phyloP scores from a whole-genome alignment of 1,140 invertebrate species.

The Dendroctonus ponderosae region DNA sequence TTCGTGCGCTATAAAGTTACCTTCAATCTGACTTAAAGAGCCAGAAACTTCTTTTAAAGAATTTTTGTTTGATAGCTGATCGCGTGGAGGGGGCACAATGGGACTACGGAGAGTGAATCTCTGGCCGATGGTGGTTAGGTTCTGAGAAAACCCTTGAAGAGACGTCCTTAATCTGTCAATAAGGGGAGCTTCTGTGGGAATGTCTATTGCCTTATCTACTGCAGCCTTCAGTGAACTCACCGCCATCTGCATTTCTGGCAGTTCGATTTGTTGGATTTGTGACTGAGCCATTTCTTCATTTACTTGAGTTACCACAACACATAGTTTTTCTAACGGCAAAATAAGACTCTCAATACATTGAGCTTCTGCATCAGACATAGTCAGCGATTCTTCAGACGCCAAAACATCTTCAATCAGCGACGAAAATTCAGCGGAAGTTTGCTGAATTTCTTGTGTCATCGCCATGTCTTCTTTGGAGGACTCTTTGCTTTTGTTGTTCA shows the following conservation, averaged over 20 bases:
- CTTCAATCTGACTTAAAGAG: no score
- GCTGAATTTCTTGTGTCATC: conserved; percentile 5
- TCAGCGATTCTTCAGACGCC: background rate
- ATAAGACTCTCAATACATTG: conserved; percentile 19
- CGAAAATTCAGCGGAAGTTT: background rate
- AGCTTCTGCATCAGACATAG: conserved; percentile 10
- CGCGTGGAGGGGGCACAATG: no score
- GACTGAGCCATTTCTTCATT: conserved; percentile 16
- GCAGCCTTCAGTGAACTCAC: conserved; percentile 20
- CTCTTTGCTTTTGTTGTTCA: conserved; percentile 8
- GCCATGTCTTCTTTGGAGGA: background rate
- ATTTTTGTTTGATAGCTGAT: no score
- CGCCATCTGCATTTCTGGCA: conserved; percentile 6
- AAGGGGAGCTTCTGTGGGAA: background rate
- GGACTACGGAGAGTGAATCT: background rate
- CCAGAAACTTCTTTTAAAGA: no score
- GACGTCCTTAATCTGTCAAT: background rate
- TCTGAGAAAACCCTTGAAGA: conserved; percentile 9
- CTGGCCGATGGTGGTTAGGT: conserved; percentile 5
- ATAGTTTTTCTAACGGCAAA: conserved; percentile 34
- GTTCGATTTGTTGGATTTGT: conserved; percentile 19
- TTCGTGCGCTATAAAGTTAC: no score
- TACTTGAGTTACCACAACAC: conserved; percentile 17
- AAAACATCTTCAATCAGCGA: conserved; percentile 1
- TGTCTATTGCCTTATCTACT: background rate